Evolutionary conservation across 2,797 vertebrate genomes (phyloP).

Genomic region (Garrulus glandarius): DNA sequence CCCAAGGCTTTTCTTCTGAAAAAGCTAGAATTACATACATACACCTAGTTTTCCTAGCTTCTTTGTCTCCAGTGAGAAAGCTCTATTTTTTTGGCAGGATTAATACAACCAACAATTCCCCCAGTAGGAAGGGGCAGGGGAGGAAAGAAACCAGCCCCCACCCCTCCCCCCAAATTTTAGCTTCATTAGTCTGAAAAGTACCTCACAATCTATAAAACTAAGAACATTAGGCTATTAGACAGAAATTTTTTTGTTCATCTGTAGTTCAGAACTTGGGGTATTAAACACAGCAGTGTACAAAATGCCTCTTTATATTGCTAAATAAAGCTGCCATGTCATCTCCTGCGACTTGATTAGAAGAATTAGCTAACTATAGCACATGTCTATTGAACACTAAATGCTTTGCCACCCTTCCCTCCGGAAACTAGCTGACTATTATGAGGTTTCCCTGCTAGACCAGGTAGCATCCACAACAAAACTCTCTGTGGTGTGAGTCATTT

Average conservation of each 20-base stretch:
- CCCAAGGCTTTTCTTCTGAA: not conserved
- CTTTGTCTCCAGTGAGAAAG: not conserved
- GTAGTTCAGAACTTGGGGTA: not conserved
- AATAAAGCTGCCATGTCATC: not conserved
- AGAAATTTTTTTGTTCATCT: not conserved
- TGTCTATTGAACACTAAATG: not conserved
- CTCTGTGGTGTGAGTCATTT: not conserved
- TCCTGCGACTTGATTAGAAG: not conserved
- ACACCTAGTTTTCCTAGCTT: not conserved
- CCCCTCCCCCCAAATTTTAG: not conserved
- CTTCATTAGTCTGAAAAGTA: not conserved
- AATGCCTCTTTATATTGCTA: not conserved
- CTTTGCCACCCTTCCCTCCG: not conserved
- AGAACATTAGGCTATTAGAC: not conserved
- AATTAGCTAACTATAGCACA: not conserved
- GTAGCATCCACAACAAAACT: not conserved
- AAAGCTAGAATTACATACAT: not conserved
- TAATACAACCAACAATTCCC: not conserved
- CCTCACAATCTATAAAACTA: not conserved
- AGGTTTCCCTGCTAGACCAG: not conserved
- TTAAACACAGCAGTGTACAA: not conserved
- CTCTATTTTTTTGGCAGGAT: not conserved
- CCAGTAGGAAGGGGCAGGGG: not conserved
- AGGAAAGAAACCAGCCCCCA: not conserved
- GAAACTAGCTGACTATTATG: not conserved